Percentiles rank a stretch among this genome's conserved stretches.
Evolutionary conservation across 2,888 invertebrate species (phyloP).

Genomic region (Meloe dianella): DNA sequence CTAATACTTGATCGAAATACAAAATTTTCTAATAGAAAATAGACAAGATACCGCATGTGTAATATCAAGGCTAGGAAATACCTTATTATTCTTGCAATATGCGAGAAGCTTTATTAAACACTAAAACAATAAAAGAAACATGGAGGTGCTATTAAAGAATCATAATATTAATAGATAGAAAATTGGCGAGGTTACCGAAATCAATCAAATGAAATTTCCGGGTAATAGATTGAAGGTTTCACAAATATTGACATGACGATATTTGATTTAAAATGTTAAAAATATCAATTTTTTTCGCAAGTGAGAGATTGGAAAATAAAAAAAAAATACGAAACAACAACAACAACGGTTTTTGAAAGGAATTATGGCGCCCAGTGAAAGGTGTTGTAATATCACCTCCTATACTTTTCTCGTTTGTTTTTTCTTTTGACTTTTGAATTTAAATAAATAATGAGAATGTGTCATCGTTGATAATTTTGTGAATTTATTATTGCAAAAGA

Average conservation of each 20-base stretch:
- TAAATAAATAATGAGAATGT: background rate
- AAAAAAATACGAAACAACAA: too few species aligned
- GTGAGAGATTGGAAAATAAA: too few species aligned
- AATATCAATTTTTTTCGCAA: background rate
- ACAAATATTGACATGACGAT: background rate
- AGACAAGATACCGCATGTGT: background rate
- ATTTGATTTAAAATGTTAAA: background rate
- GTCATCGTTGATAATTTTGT: background rate
- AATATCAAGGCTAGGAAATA: constrained; percentile 3
- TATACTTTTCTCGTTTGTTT: background rate
- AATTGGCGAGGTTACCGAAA: background rate
- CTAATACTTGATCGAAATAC: background rate
- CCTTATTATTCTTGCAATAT: background rate
- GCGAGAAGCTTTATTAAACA: background rate
- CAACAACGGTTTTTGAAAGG: background rate
- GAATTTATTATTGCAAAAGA: constrained; percentile 29
- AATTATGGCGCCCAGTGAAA: constrained; percentile 36
- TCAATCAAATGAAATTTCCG: background rate
- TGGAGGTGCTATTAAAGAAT: background rate
- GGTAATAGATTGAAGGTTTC: background rate
- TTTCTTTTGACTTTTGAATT: constrained; percentile 32
- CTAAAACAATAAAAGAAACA: background rate
- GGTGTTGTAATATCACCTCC: constrained; percentile 28
- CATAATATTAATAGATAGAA: background rate
- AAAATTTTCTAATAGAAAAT: background rate